A percentile compares a stretch with the other conserved stretches of the same genome.
These are phyloP conservation scores for Drosophila nr. perissopoda DNA, from an alignment of 2,888 invertebrate genomes.

Conservation along the genomic window DNA sequence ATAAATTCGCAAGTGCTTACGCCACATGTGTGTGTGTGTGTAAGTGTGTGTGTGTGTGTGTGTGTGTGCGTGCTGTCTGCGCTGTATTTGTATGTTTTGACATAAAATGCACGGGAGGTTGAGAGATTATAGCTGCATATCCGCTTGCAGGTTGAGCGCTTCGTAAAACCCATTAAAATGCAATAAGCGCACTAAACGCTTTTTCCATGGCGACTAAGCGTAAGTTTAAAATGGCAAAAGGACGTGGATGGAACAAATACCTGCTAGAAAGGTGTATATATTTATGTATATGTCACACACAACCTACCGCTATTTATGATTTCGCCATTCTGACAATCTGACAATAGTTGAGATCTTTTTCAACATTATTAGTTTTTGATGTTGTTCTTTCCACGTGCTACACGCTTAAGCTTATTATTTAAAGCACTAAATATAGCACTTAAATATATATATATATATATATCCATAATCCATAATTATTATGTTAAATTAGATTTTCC, in stretches of 20 bases:
- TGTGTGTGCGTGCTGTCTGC: neutral
- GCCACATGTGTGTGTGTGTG: slow-evolving; percentile 9
- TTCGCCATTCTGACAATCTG: neutral
- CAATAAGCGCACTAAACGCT: slow-evolving; percentile 62
- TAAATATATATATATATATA: no score
- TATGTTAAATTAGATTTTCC: neutral
- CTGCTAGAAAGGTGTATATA: neutral
- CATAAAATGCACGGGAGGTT: slow-evolving; percentile 1
- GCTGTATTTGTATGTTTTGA: neutral
- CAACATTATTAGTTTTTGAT: neutral
- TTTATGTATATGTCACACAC: neutral
- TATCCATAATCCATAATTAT: neutral
- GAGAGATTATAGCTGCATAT: slow-evolving; percentile 24
- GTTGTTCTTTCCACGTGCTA: neutral
- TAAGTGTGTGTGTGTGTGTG: slow-evolving; percentile 5
- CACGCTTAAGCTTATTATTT: neutral
- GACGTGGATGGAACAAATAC: neutral
- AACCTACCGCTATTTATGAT: neutral
- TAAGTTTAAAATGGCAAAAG: slow-evolving; percentile 30
- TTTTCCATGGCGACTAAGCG: slow-evolving; percentile 44
- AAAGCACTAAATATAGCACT: neutral
- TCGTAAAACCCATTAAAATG: slow-evolving; percentile 65
- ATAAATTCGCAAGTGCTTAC: slow-evolving; percentile 68
- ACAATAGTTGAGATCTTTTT: neutral
- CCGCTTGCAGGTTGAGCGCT: slow-evolving; percentile 26